Evolutionary conservation across 2,113 vertebrate genomes (phyloP).

Genomic region (Lutjanus erythropterus): DNA sequence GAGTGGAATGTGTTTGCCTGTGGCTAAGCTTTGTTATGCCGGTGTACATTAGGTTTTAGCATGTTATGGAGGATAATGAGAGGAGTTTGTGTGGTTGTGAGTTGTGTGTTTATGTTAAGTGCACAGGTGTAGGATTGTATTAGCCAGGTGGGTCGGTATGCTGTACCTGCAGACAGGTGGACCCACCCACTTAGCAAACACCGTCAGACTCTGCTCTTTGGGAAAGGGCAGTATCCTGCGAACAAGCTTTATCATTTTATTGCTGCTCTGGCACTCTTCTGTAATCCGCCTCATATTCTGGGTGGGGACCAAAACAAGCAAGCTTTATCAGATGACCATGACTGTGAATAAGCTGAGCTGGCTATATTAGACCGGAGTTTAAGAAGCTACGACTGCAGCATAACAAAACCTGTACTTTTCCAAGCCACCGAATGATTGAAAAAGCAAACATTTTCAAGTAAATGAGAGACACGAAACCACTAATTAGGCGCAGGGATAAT

Average conservation of each 20-base stretch:
- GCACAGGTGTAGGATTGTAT: conserved; percentile 62
- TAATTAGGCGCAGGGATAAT: conserved; percentile 75
- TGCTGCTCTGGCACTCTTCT: conserved; percentile 71
- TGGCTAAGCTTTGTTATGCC: conserved; percentile 58
- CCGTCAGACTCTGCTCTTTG: conserved; percentile 69
- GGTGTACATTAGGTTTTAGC: conserved; percentile 70
- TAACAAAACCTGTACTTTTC: conserved; percentile 74
- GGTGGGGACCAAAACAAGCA: conserved; percentile 81
- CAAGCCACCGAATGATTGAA: conserved; percentile 66
- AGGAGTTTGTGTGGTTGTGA: conserved; percentile 54
- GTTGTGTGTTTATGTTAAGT: conserved; percentile 61
- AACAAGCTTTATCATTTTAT: conserved; percentile 76
- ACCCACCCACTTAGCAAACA: conserved; percentile 79
- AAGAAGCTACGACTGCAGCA: conserved; percentile 40
- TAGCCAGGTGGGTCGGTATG: conserved; percentile 54
- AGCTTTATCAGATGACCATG: conserved; percentile 80
- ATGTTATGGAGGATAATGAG: conserved; percentile 62
- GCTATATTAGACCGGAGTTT: conserved; percentile 65
- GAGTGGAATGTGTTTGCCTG: conserved; percentile 66
- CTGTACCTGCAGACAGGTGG: conserved; percentile 59
- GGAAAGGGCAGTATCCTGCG: conserved; percentile 58
- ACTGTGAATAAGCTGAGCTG: conserved; percentile 69
- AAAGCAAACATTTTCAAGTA: conserved; percentile 76
- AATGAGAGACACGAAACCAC: conserved; percentile 73
- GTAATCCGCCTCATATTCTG: conserved; percentile 71